Conservation (phyloP, 30 jellyfish, hydroid and myxozoan species). For the Cassiopea xamachana region DNA sequence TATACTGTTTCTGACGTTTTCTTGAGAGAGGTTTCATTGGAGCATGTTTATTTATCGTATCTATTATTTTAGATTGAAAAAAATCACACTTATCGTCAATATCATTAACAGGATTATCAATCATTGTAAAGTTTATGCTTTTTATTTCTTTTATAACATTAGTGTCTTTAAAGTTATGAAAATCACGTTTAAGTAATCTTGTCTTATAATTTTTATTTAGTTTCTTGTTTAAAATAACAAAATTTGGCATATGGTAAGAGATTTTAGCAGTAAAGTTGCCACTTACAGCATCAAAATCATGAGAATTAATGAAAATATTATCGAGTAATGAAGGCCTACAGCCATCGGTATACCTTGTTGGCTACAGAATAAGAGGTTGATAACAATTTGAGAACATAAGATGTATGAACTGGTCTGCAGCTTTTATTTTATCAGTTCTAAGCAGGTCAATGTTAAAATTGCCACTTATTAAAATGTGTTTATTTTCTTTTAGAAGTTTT, state of each 20-base stretch:
- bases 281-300: background rate
- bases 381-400: background rate
- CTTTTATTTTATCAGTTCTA: background rate
- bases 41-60: background rate
- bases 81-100: no score
- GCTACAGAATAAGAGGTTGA: background rate
- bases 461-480: background rate
- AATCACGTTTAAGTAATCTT: background rate
- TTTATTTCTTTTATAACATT: background rate
- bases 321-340: no score
- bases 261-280: no score
- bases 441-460: background rate
- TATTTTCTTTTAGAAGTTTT: background rate
- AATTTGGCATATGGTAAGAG: background rate
- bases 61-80: background rate
- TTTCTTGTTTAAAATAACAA: no score
- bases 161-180: background rate
- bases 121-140: background rate
- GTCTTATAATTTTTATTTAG: background rate
- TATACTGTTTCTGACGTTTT: background rate
- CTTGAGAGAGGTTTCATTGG: conserved; percentile 4
- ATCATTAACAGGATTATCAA: background rate
- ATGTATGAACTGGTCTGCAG: background rate
- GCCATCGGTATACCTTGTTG: no score
- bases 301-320: background rate